Evolutionary conservation across 2,113 vertebrate species (phyloP).

Genomic region (Pontoporia blainvillei): DNA sequence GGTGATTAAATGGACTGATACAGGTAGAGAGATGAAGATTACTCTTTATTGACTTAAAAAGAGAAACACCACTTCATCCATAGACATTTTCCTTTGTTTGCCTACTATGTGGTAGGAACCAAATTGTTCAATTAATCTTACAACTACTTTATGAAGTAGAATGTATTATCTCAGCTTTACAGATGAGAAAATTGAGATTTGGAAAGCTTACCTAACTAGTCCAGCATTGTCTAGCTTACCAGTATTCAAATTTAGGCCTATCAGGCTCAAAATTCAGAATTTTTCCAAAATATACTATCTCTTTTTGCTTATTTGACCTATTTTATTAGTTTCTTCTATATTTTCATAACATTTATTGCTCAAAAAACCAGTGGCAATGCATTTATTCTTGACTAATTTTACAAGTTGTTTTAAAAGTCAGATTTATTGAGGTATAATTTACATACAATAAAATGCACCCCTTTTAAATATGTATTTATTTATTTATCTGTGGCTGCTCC

Average conservation of each 20-base stretch:
- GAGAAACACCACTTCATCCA: background rate
- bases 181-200: background rate
- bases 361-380: background rate
- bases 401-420: background rate
- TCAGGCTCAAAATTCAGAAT: background rate
- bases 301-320: background rate
- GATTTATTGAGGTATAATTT: background rate
- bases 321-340: background rate
- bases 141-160: constrained; percentile 15
- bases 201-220: background rate
- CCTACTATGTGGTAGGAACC: background rate
- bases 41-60: constrained; percentile 15
- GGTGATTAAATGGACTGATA: background rate
- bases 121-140: background rate
- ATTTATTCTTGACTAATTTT: constrained; percentile 14
- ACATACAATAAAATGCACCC: background rate
- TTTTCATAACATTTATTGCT: background rate
- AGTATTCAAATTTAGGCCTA: background rate
- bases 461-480: too few relatives aligned
- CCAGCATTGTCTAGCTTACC: background rate
- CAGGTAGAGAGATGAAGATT: background rate
- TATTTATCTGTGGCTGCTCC: too few relatives aligned
- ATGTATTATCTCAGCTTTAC: background rate
- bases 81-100: background rate
- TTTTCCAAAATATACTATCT: background rate